Percentiles rank a stretch among this genome's conserved stretches.
Evolutionary conservation across 2,888 invertebrate genomes (phyloP).

Genomic region (Adineta ricciae): DNA sequence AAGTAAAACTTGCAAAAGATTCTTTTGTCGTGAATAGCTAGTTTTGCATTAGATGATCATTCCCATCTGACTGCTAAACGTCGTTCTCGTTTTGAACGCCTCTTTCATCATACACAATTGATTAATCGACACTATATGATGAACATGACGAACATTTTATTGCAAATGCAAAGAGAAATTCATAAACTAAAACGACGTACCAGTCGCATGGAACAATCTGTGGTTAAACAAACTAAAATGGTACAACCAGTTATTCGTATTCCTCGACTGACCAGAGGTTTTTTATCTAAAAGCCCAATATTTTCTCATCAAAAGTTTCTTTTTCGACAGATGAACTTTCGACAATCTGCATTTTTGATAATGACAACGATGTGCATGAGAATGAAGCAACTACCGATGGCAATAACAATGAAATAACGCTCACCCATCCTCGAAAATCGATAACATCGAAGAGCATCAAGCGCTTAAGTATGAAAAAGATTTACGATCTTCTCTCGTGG

Average conservation of each 20-base stretch:
- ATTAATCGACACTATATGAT: not conserved
- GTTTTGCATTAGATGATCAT: not conserved
- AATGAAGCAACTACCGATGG: not conserved
- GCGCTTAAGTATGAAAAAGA: not conserved
- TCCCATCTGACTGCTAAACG: not conserved
- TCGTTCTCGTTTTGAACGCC: not conserved
- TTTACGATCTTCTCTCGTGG: too few relatives aligned
- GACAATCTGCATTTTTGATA: not conserved
- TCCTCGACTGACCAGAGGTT: not conserved
- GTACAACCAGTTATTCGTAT: not conserved
- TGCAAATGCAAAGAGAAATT: not conserved
- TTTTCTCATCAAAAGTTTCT: not conserved
- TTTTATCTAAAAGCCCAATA: too few relatives aligned
- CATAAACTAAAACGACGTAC: not conserved
- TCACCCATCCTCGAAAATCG: not conserved
- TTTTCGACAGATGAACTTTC: not conserved
- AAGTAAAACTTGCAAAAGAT: not conserved
- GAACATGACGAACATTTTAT: not conserved
- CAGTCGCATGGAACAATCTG: not conserved
- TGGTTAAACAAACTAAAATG: not conserved
- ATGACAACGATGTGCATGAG: not conserved
- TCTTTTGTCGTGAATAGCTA: not conserved
- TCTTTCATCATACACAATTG: not conserved
- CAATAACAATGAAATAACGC: not conserved
- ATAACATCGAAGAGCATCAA: not conserved